A percentile compares a stretch with the other conserved stretches of the same genome.
These are phyloP conservation scores for Eulemur mongoz DNA, from an alignment of 2,797 vertebrate species.

Conservation along the genomic window DNA sequence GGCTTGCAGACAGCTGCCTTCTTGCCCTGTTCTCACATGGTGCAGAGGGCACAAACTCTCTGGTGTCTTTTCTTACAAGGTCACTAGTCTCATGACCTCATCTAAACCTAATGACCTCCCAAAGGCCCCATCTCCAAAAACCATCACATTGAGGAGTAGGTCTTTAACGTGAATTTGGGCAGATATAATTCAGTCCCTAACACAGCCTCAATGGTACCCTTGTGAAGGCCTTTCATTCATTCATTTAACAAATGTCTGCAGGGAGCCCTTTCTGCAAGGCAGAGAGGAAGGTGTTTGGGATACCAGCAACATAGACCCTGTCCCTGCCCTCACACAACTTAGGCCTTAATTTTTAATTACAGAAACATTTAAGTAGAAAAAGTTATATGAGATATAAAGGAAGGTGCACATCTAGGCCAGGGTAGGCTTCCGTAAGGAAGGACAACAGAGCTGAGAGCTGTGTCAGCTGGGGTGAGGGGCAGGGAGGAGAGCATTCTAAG, in stretches of 20 bases:
- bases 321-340: background rate
- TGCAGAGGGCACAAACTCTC: background rate
- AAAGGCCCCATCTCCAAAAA: background rate
- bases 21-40: background rate
- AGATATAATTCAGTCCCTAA: background rate
- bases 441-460: background rate
- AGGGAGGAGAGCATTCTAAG: background rate
- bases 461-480: background rate
- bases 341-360: background rate
- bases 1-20: background rate
- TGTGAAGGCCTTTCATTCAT: background rate
- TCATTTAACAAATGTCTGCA: background rate
- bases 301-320: background rate
- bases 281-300: background rate
- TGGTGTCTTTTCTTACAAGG: background rate
- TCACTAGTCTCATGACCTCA: background rate
- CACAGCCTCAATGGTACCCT: background rate
- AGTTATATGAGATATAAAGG: background rate
- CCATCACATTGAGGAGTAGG: background rate
- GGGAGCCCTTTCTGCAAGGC: background rate
- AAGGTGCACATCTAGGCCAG: background rate
- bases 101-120: background rate
- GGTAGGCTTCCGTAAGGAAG: background rate
- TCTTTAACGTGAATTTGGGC: background rate
- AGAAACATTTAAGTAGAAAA: slow-evolving; percentile 24